Evolutionary conservation across 2,888 invertebrate genomes (phyloP), one percentile per base, ranked within the genome.

Genomic region (Philereme transversata): DNA sequence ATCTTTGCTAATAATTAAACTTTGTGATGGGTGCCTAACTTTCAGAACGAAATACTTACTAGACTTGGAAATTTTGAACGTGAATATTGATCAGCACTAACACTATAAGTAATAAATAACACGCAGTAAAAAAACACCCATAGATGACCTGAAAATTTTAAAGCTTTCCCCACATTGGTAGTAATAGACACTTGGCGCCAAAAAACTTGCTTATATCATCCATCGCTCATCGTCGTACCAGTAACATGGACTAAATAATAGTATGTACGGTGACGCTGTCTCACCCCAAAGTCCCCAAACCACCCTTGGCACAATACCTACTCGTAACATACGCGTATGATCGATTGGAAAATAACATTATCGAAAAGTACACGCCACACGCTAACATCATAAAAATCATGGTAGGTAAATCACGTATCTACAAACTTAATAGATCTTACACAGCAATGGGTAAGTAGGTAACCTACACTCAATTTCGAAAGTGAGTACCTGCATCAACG

Each of bases 331-430:
- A 62, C 59, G 54, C 53, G 45, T 51, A 60, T 84, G 84, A 85
- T 83, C 80, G 82, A 84, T 85, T 80, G 77, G 76, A 71, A 83
- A 78, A 81, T 76, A 79, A 78, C 81, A 82, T 81, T 80, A 79
- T 76, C 74, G 62, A 72, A 69, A 76, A 69, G 58, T 65, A 60
- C 46, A 61, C 60, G 57, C 41, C 34, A 41, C 44, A 54, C 35
- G 51, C 35, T 46, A 58, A 61, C 49, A 50, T 49, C 53, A 59
- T 64, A 62, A 57, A 51, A 51, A 36, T 5, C 1, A 50, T 44
- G 49, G 35, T 49, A 44, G 47, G 10, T 38, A 9, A 43, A 55
- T 43, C 46, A 34, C 41, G 41, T 48, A n/a, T 3, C 34, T 22
- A 8, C 34, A 51, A 6, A 9, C 40, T 7, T 40, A 40, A 0